Base-by-base conservation (phyloP, 2,113 vertebrate genomes). In the Laticauda laticaudata region DNA sequence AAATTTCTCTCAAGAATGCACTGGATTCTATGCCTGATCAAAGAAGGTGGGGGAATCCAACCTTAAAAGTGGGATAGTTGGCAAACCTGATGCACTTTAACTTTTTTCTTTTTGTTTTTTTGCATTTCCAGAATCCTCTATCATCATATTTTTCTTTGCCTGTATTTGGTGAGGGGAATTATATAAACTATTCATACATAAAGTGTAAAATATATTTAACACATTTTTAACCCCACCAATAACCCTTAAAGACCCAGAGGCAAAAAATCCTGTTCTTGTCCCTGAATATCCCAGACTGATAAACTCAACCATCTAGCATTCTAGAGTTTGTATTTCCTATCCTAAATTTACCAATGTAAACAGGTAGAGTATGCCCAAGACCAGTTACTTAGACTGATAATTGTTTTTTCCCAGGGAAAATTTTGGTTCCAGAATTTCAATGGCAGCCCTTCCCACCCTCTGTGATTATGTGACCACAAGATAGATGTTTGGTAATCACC, bases 1-100 rank as follows among this genome's bases (percentile, higher is more conserved):
- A 97, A 96, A 97, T 97, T 95, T 97, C 92, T 96, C 96, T 94
- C 95, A 94, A 15, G 20, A 90, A 90, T 29, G 26, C 20, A 55
- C 94, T 94, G 92, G 93, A 95, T 92, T 92, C 24, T 87, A 94
- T 94, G 87, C 91, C 51, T 24, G 56, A 92, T 26, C 75, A 95
- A 53, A 90, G 39, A 94, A 7, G 18, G 3, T 3, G 2, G 7
- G 34, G 1, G 34, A 39, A 39, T 39, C n/a, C 15, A 81, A 81
- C 0, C 34, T 75, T 75, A 39, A 75, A 75, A 20, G 69, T 18
- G 61, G 4, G 26, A 20, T 18, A 64, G 2, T 34, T 39, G 69
- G 7, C 1, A 45, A 94, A 94, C 24, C 55, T 57, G 20, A 89
- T 81, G 34, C 3, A 0, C 34, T 3, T 81, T 81, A 43, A 81